Percentiles rank a stretch among this genome's conserved stretches.
Conservation (phyloP, 2,888 invertebrate species). For the Dascillus cervinus region DNA sequence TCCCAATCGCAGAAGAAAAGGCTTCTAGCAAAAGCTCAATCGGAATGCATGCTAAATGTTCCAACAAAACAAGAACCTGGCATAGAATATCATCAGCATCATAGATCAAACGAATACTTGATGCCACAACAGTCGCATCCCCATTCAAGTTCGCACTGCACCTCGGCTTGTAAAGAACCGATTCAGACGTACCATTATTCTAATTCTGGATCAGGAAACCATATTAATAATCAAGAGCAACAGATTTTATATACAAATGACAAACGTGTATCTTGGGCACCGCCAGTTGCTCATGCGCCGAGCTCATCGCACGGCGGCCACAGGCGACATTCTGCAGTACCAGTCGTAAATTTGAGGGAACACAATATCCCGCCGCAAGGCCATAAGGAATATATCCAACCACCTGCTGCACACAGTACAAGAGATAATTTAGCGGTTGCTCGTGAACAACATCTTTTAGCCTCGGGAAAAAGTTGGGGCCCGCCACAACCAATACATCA, state of each 20-base stretch:
- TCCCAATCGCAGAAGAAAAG: slow-evolving; percentile 81
- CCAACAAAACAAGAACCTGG: slow-evolving; percentile 57
- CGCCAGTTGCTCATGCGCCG: slow-evolving; percentile 44
- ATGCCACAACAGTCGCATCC: slow-evolving; percentile 19
- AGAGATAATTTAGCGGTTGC: slow-evolving; percentile 39
- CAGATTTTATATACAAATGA: slow-evolving; percentile 39
- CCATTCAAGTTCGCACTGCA: slow-evolving; percentile 30
- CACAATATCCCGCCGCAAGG: slow-evolving; percentile 40
- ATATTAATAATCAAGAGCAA: slow-evolving; percentile 28
- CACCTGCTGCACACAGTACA: slow-evolving; percentile 51
- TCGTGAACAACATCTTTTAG: slow-evolving; percentile 50
- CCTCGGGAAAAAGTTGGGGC: slow-evolving; percentile 44
- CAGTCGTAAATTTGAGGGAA: slow-evolving; percentile 40
- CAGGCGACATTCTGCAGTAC: slow-evolving; percentile 39
- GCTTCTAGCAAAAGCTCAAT: slow-evolving; percentile 78
- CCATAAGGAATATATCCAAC: slow-evolving; percentile 51
- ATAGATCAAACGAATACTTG: slow-evolving; percentile 36
- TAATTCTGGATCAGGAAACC: slow-evolving; percentile 40
- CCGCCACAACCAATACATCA: slow-evolving; percentile 45
- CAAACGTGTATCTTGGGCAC: slow-evolving; percentile 52
- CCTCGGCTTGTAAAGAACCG: slow-evolving; percentile 46
- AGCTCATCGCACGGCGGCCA: slow-evolving; percentile 35
- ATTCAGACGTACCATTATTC: slow-evolving; percentile 41
- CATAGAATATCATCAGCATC: slow-evolving; percentile 42
- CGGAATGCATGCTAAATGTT: slow-evolving; percentile 57